Evolutionary conservation across 2,888 invertebrate species (phyloP), one percentile per base, ranked within the genome.

Genomic region (Gastracanthus pulcherrimus): DNA sequence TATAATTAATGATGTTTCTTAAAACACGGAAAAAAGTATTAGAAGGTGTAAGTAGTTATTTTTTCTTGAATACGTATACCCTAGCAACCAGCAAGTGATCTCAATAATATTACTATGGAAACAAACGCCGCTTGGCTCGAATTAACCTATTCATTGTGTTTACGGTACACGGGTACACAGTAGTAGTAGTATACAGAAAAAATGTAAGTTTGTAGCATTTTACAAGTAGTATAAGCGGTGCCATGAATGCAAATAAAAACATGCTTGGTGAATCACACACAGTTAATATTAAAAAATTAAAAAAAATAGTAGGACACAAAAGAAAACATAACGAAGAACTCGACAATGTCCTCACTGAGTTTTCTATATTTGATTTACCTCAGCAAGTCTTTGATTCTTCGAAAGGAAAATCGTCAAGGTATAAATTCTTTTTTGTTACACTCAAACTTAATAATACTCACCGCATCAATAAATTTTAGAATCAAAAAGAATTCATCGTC

Each of bases 81-180:
- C 11, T 76, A 16, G 69, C 55, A 78, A 72, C 38, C 9, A 26
- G 11, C 45, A 36, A 36, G 62, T 51, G 62, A 36, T 76, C 31
- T n/a, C 2, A 16, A 2, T n/a, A n/a, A 31, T 38, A 60, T 82
- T 48, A 64, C 80, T 64, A 82, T 80, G 78, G 82, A 62, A 74
- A 82, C 82, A n/a, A 58, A 34, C 51, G 19, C 29, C 23, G 31
- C n/a, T 29, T 31, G 38, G n/a, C 9, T 60, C 23, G 16, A 23
- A 55, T 75, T 80, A 80, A 80, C 80, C 69, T 80, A 41, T 38
- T 26, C 62, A 29, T 34, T 19, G n/a, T 51, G 1, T 36, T n/a
- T 31, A 31, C 1, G 13, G 41, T 41, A 2, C 38, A 38, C 7
- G 41, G 13, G 16, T n/a, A n/a, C 45, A 45, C 60, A n/a, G 16